phyloP scores from a whole-genome alignment of 2,113 vertebrate species.

The Pleuronectes platessa region DNA sequence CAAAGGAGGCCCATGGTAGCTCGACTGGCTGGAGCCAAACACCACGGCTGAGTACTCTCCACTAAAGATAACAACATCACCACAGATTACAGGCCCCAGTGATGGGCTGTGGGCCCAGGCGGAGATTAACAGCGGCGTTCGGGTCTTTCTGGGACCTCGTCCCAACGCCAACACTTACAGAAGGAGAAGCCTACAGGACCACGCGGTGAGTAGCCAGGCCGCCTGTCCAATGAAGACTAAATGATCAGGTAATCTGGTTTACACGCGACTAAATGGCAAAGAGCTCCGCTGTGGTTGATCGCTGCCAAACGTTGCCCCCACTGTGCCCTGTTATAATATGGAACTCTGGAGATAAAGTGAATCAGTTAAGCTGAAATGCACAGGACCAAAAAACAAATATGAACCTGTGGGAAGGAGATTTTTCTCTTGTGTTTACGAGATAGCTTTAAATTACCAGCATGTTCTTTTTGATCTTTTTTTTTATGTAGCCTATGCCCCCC shows the following conservation, averaged over 20 bases:
- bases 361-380: conserved; percentile 45
- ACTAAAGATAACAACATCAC: conserved; percentile 65
- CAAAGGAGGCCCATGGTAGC: conserved; percentile 26
- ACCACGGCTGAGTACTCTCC: conserved; percentile 60
- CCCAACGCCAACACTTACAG: conserved; percentile 64
- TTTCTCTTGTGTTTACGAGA: conserved; percentile 1
- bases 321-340: conserved; percentile 55
- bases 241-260: conserved; percentile 75
- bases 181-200: conserved; percentile 63
- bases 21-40: conserved; percentile 39
- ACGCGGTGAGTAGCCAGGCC: conserved; percentile 50
- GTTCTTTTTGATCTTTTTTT: background rate
- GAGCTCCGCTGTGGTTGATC: conserved; percentile 46
- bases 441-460: background rate
- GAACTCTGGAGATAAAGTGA: conserved; percentile 55
- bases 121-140: conserved; percentile 62
- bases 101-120: conserved; percentile 66
- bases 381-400: conserved; percentile 30
- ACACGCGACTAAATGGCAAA: conserved; percentile 61
- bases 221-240: conserved; percentile 66
- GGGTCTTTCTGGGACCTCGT: conserved; percentile 66
- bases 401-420: conserved; percentile 1
- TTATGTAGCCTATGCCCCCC: background rate
- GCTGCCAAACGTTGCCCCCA: conserved; percentile 59
- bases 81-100: conserved; percentile 58